Base-by-base conservation (phyloP, 2,888 invertebrate genomes). In the Pharmacophagus antenor region DNA sequence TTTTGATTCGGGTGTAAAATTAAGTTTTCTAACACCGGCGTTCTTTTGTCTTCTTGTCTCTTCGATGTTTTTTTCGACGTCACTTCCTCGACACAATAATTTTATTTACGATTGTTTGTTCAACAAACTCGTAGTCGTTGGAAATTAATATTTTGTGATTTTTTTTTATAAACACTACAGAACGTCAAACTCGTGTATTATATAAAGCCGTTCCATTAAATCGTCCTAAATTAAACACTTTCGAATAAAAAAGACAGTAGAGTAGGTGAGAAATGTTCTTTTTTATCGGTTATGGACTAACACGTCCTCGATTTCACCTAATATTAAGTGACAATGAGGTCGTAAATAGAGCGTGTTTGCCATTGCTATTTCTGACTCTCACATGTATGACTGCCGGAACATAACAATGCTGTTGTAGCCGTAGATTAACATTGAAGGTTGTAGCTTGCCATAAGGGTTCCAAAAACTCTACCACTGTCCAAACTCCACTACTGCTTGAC, bases 1-100 rank as follows among this genome's bases (percentile, higher is more conserved):
- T 75, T 87, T 85, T 83, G 84, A 86, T 86, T 88, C 82, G 85
- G 84, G 84, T 86, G 84, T 88, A 82, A 88, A 88, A 89, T 89
- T 88, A 86, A 87, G 82, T 82, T 87, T 81, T 85, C 83, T 80
- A 83, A 79, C 79, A 72, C 76, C 73, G 77, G 71, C 66, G 65
- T 73, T 69, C 76, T 72, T 78, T 88, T 86, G 84, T 86, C 67
- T 75, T 74, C 67, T 69, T 71, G 70, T 70, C 76, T 68, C 63
- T 65, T 62, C 21, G 27, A 31, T 50, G 65, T 80, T 85, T 85
- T 85, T 87, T 79, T 72, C 67, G 71, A 73, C 79, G 72, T 72
- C 76, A 76, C 72, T 71, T 75, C 71, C 72, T 71, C 69, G 71
- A 80, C 72, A 63, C 62, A 78, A 66, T 66, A 64, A 77, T 74